Evolutionary conservation across 1,140 invertebrate genomes (phyloP).

Genomic region (Anoplolepis gracilipes): DNA sequence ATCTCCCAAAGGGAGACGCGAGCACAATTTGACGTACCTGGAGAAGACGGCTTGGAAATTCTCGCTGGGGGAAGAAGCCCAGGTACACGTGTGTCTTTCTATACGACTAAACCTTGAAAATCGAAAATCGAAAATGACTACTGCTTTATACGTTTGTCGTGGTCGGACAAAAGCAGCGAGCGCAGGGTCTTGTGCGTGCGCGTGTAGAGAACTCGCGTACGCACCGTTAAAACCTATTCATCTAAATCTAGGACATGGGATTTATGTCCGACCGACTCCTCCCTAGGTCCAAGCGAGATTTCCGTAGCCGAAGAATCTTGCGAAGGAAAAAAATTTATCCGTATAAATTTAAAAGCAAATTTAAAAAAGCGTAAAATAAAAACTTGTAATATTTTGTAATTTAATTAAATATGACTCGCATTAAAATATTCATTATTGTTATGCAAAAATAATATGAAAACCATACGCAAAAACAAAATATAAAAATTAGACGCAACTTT

Average conservation of each 20-base stretch:
- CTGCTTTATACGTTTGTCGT: constrained; percentile 33
- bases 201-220: constrained; percentile 26
- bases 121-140: constrained; percentile 58
- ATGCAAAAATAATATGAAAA: too few relatives aligned
- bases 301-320: constrained; percentile 23
- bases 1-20: constrained; percentile 32
- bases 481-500: neutral
- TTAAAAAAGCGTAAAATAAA: neutral
- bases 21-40: constrained; percentile 52
- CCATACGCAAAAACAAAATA: neutral
- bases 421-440: neutral
- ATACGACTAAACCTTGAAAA: constrained; percentile 42
- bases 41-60: constrained; percentile 24
- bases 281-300: constrained; percentile 52
- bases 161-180: constrained; percentile 61
- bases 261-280: constrained; percentile 68
- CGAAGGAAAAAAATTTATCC: neutral
- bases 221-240: constrained; percentile 74
- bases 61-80: neutral
- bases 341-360: neutral
- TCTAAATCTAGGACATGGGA: constrained; percentile 73
- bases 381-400: neutral
- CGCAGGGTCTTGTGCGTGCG: constrained; percentile 22
- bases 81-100: constrained; percentile 66
- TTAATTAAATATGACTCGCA: neutral